Percentiles rank a stretch among this genome's conserved stretches.
Conservation (phyloP, 1,140 invertebrate genomes). For the Ditylenchus dipsaci region DNA sequence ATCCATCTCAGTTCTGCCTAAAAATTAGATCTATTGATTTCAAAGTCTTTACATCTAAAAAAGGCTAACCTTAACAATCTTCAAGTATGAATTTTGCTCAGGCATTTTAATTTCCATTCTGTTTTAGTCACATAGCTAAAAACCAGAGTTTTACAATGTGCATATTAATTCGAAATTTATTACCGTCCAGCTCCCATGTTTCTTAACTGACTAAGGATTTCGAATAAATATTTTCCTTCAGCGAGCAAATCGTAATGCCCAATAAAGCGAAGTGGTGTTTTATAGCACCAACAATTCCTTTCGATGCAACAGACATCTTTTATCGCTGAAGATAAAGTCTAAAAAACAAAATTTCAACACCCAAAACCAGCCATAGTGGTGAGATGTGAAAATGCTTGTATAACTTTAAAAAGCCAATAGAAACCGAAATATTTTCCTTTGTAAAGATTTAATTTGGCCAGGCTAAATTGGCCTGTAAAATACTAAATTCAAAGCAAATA, state of each 20-base stretch:
- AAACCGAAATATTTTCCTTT: too few species aligned
- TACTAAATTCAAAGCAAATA: too few species aligned
- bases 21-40: conserved; percentile 8
- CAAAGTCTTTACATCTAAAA: neutral
- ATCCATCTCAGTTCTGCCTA: conserved; percentile 54
- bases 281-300: too few species aligned
- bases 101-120: conserved; percentile 55
- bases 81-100: conserved; percentile 52
- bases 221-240: conserved; percentile 55
- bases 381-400: too few species aligned
- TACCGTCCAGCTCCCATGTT: conserved; percentile 32
- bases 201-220: conserved; percentile 53
- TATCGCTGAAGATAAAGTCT: neutral
- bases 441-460: too few species aligned
- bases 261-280: conserved; percentile 63
- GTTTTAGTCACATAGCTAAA: conserved; percentile 46
- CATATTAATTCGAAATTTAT: conserved; percentile 15
- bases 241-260: conserved; percentile 49
- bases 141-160: neutral
- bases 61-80: conserved; percentile 44
- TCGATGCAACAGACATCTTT: neutral
- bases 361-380: too few species aligned
- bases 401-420: too few species aligned
- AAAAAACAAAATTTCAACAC: neutral
- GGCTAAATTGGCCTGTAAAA: too few species aligned